Evolutionary conservation across 1,140 invertebrate species (phyloP).

Genomic region (Caerostris extrusa): DNA sequence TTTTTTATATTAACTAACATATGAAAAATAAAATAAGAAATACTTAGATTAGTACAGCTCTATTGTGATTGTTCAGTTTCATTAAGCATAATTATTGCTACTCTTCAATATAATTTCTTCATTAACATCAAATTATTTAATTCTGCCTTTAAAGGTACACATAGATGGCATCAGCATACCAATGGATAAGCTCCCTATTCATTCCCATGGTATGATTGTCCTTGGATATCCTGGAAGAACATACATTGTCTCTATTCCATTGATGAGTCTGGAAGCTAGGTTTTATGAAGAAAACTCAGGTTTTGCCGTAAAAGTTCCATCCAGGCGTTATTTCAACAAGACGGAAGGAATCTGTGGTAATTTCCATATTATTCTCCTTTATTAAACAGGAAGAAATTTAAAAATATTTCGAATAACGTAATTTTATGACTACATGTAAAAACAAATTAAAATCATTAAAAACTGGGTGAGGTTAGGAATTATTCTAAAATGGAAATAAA

Average conservation of each 20-base stretch:
- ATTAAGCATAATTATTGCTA: too few species aligned
- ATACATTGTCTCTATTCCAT: constrained; percentile 79
- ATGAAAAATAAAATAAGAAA: too few species aligned
- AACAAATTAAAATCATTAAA: not conserved
- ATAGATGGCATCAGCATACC: constrained; percentile 35
- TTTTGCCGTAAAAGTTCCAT: constrained; percentile 86
- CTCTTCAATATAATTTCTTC: too few species aligned
- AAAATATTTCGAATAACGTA: not conserved
- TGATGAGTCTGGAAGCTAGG: constrained; percentile 79
- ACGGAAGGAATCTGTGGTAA: constrained; percentile 90
- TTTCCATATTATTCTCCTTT: not conserved
- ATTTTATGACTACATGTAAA: too few species aligned
- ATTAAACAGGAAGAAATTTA: too few species aligned
- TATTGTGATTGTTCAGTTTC: too few species aligned
- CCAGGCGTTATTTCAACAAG: constrained; percentile 87
- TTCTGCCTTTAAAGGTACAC: constrained; percentile 2
- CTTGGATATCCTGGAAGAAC: constrained; percentile 75
- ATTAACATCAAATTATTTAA: too few species aligned
- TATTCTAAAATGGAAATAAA: too few species aligned
- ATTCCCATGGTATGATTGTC: constrained; percentile 48
- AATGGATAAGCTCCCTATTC: constrained; percentile 69
- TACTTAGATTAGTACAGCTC: too few species aligned
- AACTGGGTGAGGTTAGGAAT: too few species aligned
- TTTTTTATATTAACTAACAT: too few species aligned
- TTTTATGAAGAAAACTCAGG: constrained; percentile 81